Percentiles rank a stretch among this genome's conserved stretches.
Conservation (phyloP, 2,797 vertebrate species). For the Alosa sapidissima region DNA sequence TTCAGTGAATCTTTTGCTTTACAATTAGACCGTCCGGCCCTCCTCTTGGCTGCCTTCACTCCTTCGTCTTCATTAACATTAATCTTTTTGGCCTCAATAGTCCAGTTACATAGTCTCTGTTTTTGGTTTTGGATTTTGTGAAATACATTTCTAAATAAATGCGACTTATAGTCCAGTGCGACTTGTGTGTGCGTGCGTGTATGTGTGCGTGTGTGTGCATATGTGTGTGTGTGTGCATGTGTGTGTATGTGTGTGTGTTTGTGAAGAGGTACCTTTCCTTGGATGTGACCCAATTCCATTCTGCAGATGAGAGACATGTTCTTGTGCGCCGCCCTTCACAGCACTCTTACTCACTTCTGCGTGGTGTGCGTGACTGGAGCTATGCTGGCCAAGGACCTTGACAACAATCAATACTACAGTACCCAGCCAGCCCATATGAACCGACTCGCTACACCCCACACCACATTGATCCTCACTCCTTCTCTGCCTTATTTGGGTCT, state of each 20-base stretch:
- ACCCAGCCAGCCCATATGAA: neutral
- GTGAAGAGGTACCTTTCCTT: neutral
- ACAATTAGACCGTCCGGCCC: too few relatives aligned
- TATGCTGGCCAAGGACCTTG: neutral
- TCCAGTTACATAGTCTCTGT: too few relatives aligned
- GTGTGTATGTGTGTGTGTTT: conserved; percentile 7
- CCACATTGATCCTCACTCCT: neutral
- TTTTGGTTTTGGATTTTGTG: too few relatives aligned
- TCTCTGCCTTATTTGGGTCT: neutral
- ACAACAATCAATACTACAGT: neutral
- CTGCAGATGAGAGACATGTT: neutral
- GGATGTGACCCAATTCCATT: conserved; percentile 5
- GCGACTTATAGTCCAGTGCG: too few relatives aligned
- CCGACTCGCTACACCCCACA: neutral
- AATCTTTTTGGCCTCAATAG: too few relatives aligned
- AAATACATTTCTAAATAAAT: too few relatives aligned
- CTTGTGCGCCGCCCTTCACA: neutral
- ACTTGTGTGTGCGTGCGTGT: neutral
- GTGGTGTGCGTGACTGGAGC: neutral
- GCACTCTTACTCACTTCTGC: neutral
- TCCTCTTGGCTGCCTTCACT: too few relatives aligned
- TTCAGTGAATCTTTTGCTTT: too few relatives aligned
- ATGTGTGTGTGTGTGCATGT: neutral
- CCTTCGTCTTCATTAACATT: too few relatives aligned
- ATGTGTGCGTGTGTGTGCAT: neutral